Evolutionary conservation across 37 sponge, comb jelly and placozoan genomes (phyloP).

Genomic region (Halisarca cf. caerulea): DNA sequence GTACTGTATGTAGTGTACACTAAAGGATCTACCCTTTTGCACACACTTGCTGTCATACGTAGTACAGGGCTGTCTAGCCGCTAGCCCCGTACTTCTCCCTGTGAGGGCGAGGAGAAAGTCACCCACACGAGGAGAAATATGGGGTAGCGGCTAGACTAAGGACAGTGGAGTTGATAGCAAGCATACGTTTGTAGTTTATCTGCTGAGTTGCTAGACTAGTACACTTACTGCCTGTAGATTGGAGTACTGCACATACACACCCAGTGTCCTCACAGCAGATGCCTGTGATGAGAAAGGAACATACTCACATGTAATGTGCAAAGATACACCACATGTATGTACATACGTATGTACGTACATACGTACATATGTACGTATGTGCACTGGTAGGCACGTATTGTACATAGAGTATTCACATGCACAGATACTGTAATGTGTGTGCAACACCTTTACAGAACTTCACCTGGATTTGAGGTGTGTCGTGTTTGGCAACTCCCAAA

Average conservation of each 20-base stretch:
- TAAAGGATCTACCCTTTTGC: too few species aligned
- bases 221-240: slow-evolving; percentile 6
- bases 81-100: too few species aligned
- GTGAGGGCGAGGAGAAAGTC: too few species aligned
- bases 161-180: neutral
- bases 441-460: too few species aligned
- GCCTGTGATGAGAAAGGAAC: neutral
- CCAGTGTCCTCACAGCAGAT: slow-evolving; percentile 19
- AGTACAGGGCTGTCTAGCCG: too few species aligned
- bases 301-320: neutral
- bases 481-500: too few species aligned
- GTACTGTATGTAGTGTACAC: too few species aligned
- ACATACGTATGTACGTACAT: neutral
- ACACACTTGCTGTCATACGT: too few species aligned
- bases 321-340: neutral
- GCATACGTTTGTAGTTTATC: neutral
- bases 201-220: neutral
- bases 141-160: too few species aligned
- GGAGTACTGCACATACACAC: neutral
- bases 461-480: neutral
- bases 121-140: too few species aligned
- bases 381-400: neutral
- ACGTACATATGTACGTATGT: neutral
- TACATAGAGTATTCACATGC: too few species aligned
- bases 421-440: too few species aligned